A percentile compares a stretch with the other conserved stretches of the same genome.
Conservation (phyloP, 2,113 vertebrate genomes). For the Pseudorectes ferrugineus region DNA sequence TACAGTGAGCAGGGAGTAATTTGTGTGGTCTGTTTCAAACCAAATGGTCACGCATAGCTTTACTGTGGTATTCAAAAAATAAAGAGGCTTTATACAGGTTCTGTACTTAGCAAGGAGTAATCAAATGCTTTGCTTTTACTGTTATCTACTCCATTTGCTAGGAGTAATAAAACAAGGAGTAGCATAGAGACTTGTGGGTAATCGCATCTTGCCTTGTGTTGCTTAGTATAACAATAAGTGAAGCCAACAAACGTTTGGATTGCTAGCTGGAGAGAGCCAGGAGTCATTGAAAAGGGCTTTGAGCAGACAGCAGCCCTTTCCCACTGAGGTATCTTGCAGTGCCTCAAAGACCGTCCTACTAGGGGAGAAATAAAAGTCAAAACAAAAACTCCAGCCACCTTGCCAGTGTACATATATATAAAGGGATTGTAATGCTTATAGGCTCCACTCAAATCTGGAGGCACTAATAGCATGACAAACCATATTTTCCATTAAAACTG, state of each 20-base stretch:
- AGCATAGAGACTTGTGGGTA: not conserved
- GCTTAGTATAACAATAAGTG: not conserved
- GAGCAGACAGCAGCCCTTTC: not conserved
- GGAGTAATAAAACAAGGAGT: not conserved
- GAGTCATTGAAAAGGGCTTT: not conserved
- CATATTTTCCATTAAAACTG: not conserved
- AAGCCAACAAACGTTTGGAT: not conserved
- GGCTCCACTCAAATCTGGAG: not conserved
- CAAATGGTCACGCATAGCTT: not conserved
- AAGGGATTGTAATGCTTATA: not conserved
- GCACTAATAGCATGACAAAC: not conserved
- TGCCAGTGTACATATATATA: not conserved
- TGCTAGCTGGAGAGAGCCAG: not conserved
- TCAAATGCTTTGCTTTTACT: not conserved
- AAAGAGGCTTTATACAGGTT: not conserved
- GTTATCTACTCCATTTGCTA: not conserved
- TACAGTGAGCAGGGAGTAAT: not conserved
- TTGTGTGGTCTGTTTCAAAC: not conserved
- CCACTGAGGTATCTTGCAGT: too few relatives aligned
- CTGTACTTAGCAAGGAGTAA: not conserved
- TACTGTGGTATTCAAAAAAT: not conserved
- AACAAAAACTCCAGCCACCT: not conserved
- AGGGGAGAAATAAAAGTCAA: too few relatives aligned
- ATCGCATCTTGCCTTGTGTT: not conserved
- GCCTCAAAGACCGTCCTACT: rapidly evolving